A percentile compares a stretch with the other conserved stretches of the same genome.
Evolutionary conservation across 64 coral and sea anemone species (phyloP).

Genomic region (Stichodactyla helianthus): DNA sequence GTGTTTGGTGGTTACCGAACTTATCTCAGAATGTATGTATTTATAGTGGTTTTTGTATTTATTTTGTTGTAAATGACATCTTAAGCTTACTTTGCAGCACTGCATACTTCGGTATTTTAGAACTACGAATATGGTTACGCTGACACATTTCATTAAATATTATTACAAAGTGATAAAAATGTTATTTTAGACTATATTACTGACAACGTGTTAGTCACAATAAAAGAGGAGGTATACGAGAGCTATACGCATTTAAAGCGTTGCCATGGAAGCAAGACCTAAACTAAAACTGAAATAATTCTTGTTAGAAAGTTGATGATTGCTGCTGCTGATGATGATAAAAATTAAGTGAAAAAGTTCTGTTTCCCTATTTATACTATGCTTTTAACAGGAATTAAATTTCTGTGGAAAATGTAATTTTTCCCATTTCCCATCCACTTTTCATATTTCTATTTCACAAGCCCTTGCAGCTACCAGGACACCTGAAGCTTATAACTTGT

Average conservation of each 20-base stretch:
- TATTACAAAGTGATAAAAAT: too few species aligned
- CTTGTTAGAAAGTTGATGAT: too few species aligned
- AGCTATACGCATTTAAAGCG: background rate
- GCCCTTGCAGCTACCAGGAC: slow-evolving; percentile 68
- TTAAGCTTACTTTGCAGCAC: background rate
- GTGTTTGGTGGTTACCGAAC: slow-evolving; percentile 54
- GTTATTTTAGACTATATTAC: background rate
- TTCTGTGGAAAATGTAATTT: background rate
- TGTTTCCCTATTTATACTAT: too few species aligned
- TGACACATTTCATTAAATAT: too few species aligned
- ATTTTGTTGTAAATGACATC: background rate
- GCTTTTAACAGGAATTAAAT: too few species aligned
- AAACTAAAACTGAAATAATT: too few species aligned
- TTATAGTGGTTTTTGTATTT: background rate
- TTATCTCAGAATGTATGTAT: slow-evolving; percentile 42
- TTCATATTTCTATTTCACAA: slow-evolving; percentile 8
- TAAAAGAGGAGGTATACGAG: too few species aligned
- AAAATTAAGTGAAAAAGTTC: too few species aligned
- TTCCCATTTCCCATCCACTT: background rate
- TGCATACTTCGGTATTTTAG: background rate
- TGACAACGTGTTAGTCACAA: too few species aligned
- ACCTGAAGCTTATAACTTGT: slow-evolving; percentile 56
- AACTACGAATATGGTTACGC: background rate
- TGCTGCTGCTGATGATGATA: too few species aligned
- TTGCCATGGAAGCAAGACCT: background rate